Base-by-base conservation (phyloP, 2,113 vertebrate genomes). In the Emydocephalus ijimae region DNA sequence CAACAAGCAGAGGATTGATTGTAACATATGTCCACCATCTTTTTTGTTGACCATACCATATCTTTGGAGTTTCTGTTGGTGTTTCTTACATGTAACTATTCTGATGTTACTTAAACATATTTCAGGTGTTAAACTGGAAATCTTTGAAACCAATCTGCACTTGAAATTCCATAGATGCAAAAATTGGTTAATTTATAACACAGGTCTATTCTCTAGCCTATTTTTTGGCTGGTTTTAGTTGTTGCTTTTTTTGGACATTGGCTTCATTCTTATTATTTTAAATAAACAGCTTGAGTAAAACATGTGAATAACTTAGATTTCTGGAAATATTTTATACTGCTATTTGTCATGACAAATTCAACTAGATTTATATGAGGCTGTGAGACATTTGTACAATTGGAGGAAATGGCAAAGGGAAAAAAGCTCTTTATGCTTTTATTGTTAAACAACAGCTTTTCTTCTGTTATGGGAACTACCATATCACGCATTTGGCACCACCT, bases 131-230 rank as follows among this genome's bases (percentile, higher is more conserved):
- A n/a, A 61, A 56, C 20, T 20, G 86, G 52, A 55, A 88, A 34
- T 39, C 52, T 26, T 8, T 52, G 0, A 1, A 14, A 48, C 39
- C 21, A 56, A 89, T 85, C 54, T 59, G 43, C 39, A 57, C 24
- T 12, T n/a, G 8, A 43, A 92, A 59, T 12, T 50, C 45, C 88
- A 61, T 14, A 85, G 55, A 92, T 29, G 21, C 55, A 89, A 92
- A 81, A 81, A 89, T 89, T 21, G 59, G 69, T 92, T 61, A 43
- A 89, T 92, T 86, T 52, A 89, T 45, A 50, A 89, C 92, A 85
- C 20, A 50, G 74, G 87, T 20, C 39, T 12, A 23, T 74, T 74
- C 55, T 86, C 9, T 18, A 86, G 45, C 23, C 55, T 59, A 21
- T 85, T 74, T 74, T 69, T 34, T n/a, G 15, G 39, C 55, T 85